Evolutionary conservation across 2,888 invertebrate genomes (phyloP), one percentile per base, ranked within the genome.

Genomic region (Uloborus plumipes): DNA sequence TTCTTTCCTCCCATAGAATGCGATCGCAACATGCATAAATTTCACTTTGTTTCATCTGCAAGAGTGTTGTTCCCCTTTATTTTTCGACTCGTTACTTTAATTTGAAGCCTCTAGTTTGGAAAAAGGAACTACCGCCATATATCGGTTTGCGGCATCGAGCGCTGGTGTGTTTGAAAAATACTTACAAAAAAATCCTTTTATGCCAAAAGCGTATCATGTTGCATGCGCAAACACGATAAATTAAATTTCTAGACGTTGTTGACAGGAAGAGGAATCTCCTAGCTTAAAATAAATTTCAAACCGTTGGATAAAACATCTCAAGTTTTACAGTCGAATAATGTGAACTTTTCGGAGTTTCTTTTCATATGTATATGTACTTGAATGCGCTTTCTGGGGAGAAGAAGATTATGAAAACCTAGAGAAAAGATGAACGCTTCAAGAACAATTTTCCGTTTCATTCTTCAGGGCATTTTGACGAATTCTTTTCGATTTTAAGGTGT

Each of bases 211-310:
- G 18, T 65, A 65, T 65, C n/a, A 50, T 55, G 58, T 51, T 66
- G 49, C 58, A 59, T 75, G 67, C 61, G 69, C 50, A 72, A 65
- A 79, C 59, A 50, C 66, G 51, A 73, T 51, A 73, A 79, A 79
- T 79, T 65, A 79, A 66, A 70, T 79, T 59, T 66, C 61, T 64
- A 47, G 64, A 55, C 16, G 50, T 55, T 51, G 65, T 51, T 78
- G 72, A 79, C 79, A 73, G 79, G 61, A 47, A 66, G 49, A 66
- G 47, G 61, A 66, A 61, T 79, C 55, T 66, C 16, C 65, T 55
- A 55, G 50, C 65, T 65, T 62, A 62, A 77, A 77, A 77, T 69
- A 77, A 70, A 78, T 71, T 65, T 78, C 70, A 55, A 62, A 58
- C 51, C 59, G 47, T 18, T 65, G 58, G 71, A 71, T 71, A 71